phyloP scores from a whole-genome alignment of 1,140 invertebrate genomes.

The Drosophila gunungcola region DNA sequence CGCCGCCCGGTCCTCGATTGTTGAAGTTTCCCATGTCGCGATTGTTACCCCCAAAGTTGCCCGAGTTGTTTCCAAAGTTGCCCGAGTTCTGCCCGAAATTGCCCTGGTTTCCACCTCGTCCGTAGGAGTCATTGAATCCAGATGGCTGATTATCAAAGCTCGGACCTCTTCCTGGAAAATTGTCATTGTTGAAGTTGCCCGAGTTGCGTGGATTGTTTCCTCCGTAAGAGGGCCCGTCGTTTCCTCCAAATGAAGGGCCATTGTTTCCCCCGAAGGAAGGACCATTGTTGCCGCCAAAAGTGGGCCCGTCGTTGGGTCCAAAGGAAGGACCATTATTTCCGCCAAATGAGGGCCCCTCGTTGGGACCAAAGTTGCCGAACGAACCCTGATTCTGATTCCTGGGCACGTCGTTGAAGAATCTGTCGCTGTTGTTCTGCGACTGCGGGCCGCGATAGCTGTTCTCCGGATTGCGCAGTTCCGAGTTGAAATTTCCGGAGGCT shows the following conservation, averaged over 20 bases:
- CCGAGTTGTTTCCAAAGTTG: not conserved
- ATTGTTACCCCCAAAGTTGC: conserved; percentile 18
- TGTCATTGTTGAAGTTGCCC: conserved; percentile 24
- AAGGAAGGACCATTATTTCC: conserved; percentile 2
- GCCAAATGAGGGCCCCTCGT: not conserved
- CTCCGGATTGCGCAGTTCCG: not conserved
- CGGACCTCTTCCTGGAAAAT: conserved; percentile 22
- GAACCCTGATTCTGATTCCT: conserved; percentile 13
- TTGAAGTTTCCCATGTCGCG: conserved; percentile 20
- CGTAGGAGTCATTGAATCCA: conserved; percentile 16
- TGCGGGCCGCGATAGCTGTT: conserved; percentile 7
- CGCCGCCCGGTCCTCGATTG: not conserved
- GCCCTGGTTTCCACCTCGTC: conserved; percentile 7
- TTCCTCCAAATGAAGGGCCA: not conserved
- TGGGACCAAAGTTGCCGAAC: conserved; percentile 16
- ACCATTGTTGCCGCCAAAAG: conserved; percentile 3
- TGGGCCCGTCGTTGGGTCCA: not conserved
- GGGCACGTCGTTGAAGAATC: conserved; percentile 12
- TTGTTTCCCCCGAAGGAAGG: conserved; percentile 2
- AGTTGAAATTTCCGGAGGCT: not conserved
- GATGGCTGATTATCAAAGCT: conserved; percentile 18
- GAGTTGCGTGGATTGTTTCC: conserved; percentile 5
- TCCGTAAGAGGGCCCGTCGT: not conserved
- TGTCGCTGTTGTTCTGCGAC: conserved; percentile 12
- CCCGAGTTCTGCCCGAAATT: conserved; percentile 20